Conservation (phyloP, 1,140 invertebrate genomes). For the honey bee (Apis mellifera) region Amel_HAv3.1 CM009935.2:11549501-11550000, state of each 20-base stretch:
- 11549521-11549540: conserved; percentile 54
- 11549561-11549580: conserved; percentile 31
- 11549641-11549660: conserved; percentile 67
- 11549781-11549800: no score
- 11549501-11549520: background rate
- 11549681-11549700: no score
- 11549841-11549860: conserved; percentile 41
- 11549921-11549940: conserved; percentile 74
- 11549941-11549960: conserved; percentile 38
- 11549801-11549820: background rate
- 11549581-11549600: no score
- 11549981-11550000: background rate
- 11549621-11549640: conserved; percentile 70
- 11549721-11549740: no score
- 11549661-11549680: conserved; percentile 69
- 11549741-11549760: no score
- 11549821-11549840: conserved; percentile 23
- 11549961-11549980: background rate
- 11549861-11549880: conserved; percentile 75
- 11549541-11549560: conserved; percentile 64
- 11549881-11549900: conserved; percentile 73
- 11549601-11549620: conserved; percentile 70
- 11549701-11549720: no score
- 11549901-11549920: conserved; percentile 78
- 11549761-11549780: no score